Percentiles rank a stretch among this genome's conserved stretches.
These are phyloP conservation scores for Bursaphelenchus mucronatus DNA, from an alignment of 1,140 invertebrate genomes.

Conservation along the genomic window DNA sequence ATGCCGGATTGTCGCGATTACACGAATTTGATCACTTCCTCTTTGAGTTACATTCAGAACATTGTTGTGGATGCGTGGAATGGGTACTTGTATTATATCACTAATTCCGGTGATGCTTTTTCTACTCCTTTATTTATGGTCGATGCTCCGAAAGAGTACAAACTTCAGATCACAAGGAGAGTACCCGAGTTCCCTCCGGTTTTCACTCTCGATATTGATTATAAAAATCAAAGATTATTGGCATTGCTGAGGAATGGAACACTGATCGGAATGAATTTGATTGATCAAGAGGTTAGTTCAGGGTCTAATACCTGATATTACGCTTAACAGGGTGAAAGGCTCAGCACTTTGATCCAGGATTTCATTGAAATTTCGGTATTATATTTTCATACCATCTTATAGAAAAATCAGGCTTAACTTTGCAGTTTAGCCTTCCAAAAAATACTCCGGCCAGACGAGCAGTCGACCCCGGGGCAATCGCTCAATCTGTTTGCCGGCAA, in stretches of 20 bases:
- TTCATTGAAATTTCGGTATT: no score
- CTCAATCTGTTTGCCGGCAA: no score
- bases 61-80: slow-evolving; percentile 44
- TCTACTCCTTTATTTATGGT: slow-evolving; percentile 42
- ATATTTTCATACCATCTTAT: no score
- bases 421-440: no score
- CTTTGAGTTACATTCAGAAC: slow-evolving; percentile 30
- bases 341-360: no score
- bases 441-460: no score
- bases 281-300: slow-evolving; percentile 23
- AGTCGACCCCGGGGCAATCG: no score
- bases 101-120: slow-evolving; percentile 40
- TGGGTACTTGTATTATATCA: slow-evolving; percentile 36
- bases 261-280: slow-evolving; percentile 35
- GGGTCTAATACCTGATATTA: no score
- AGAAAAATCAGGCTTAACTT: no score
- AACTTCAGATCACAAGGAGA: slow-evolving; percentile 39
- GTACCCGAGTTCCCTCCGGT: slow-evolving; percentile 40
- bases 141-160: slow-evolving; percentile 34
- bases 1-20: slow-evolving; percentile 29
- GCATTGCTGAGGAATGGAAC: slow-evolving; percentile 39
- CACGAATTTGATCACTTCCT: slow-evolving; percentile 26
- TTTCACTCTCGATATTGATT: slow-evolving; percentile 34
- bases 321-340: no score
- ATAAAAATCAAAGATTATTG: slow-evolving; percentile 32